These are phyloP conservation scores for Menidia beryllina DNA, from an alignment of 2,113 vertebrate genomes.

Conservation along the genomic window DNA sequence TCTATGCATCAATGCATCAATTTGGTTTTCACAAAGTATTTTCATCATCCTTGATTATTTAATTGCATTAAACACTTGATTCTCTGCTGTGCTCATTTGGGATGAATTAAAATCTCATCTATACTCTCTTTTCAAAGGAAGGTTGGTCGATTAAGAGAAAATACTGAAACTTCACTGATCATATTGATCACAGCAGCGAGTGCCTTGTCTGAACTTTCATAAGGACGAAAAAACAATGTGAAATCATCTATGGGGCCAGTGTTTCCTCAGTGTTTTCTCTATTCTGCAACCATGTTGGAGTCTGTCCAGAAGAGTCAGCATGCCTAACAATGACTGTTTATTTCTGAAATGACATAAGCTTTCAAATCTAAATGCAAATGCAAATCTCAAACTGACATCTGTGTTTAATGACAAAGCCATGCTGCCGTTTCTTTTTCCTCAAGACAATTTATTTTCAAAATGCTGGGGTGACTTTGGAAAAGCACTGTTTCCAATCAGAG, in stretches of 20 bases:
- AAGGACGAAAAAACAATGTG: not conserved
- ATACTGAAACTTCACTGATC: slow-evolving; percentile 37
- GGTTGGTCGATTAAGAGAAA: slow-evolving; percentile 50
- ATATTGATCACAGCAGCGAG: slow-evolving; percentile 44
- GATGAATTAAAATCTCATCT: not conserved
- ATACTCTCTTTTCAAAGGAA: not conserved
- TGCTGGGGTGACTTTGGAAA: slow-evolving; percentile 1
- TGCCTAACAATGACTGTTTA: slow-evolving; percentile 7
- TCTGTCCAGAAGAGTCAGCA: slow-evolving; percentile 9
- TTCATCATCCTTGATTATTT: not conserved
- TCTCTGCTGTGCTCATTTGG: not conserved
- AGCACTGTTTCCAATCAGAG: not conserved
- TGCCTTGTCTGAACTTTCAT: not conserved
- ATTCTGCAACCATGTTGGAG: slow-evolving; percentile 10
- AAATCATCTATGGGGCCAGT: slow-evolving; percentile 3
- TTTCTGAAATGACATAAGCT: slow-evolving; percentile 2
- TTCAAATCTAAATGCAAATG: not conserved
- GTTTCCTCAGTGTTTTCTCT: slow-evolving; percentile 25
- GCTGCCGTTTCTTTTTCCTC: not conserved
- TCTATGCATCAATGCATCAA: too few species aligned
- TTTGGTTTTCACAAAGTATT: not conserved
- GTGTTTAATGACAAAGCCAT: not conserved
- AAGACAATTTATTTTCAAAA: too few species aligned
- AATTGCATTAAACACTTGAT: not conserved
- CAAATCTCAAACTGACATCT: not conserved